Conservation (phyloP, 2,797 vertebrate species). For the Sebastes trivittatus region DNA sequence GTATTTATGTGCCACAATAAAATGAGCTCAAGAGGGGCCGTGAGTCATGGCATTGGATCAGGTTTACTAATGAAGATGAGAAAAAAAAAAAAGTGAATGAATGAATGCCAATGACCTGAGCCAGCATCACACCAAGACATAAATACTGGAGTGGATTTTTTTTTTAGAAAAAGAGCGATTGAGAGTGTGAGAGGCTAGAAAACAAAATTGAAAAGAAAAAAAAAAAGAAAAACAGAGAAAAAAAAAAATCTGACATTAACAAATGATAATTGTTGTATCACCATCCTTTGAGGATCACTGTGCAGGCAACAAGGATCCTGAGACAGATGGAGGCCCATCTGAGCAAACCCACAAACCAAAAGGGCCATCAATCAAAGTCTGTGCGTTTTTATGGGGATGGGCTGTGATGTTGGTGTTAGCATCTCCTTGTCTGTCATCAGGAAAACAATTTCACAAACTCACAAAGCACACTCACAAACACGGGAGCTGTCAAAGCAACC, state of each 20-base stretch:
- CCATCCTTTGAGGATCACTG: conserved; percentile 61
- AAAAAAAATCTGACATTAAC: conserved; percentile 57
- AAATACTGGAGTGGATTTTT: not conserved
- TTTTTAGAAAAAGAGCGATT: not conserved
- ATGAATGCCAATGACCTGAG: conserved; percentile 20
- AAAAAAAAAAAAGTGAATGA: not conserved
- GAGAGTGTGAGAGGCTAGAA: conserved; percentile 13
- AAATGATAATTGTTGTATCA: conserved; percentile 67
- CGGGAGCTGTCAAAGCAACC: conserved; percentile 16
- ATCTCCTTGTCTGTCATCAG: conserved; percentile 43
- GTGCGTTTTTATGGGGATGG: conserved; percentile 41
- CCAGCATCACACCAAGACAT: not conserved
- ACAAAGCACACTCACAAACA: conserved; percentile 28
- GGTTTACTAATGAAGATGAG: not conserved
- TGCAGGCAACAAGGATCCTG: conserved; percentile 49
- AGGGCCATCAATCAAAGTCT: conserved; percentile 70
- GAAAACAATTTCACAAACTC: conserved; percentile 33
- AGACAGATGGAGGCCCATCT: conserved; percentile 73
- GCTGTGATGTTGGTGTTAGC: conserved; percentile 48
- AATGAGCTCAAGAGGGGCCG: conserved; percentile 11
- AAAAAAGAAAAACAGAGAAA: not conserved
- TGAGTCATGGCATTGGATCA: conserved; percentile 2
- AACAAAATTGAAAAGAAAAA: conserved; percentile 13
- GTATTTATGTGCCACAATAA: conserved; percentile 33
- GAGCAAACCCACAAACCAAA: conserved; percentile 65